Percentiles rank a stretch among this genome's conserved stretches.
Evolutionary conservation across 1,140 invertebrate species (phyloP).

Genomic region (Nixonia krombeini): DNA sequence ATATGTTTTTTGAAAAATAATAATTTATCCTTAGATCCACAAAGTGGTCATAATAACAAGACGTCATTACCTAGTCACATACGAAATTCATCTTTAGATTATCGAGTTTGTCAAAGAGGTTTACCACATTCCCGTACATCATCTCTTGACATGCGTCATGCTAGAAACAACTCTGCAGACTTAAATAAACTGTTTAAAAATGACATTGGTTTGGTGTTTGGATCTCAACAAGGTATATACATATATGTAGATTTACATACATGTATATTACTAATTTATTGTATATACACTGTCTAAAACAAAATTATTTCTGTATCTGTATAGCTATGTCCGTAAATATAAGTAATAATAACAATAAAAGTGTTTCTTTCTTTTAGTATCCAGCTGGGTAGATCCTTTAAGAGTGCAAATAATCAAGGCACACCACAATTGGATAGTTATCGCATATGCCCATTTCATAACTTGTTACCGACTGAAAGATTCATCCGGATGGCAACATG

Average conservation of each 20-base stretch:
- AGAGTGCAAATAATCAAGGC: constrained; percentile 95
- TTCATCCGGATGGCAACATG: constrained; percentile 94
- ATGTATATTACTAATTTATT: too few species aligned
- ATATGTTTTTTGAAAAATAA: too few species aligned
- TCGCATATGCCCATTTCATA: constrained; percentile 96
- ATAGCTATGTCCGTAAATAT: too few species aligned
- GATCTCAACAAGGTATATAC: constrained; percentile 74
- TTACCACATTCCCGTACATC: constrained; percentile 84
- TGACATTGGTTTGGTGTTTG: constrained; percentile 80
- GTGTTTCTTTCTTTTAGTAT: constrained; percentile 63
- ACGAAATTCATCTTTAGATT: constrained; percentile 85
- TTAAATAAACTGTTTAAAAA: constrained; percentile 82
- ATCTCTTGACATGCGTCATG: constrained; percentile 86
- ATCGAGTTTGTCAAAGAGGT: constrained; percentile 73
- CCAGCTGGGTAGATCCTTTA: constrained; percentile 85
- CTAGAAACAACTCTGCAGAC: constrained; percentile 83
- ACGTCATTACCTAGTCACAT: constrained; percentile 72
- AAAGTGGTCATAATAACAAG: constrained; percentile 48
- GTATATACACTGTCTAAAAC: too few species aligned
- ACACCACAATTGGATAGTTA: constrained; percentile 98
- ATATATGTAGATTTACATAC: not conserved
- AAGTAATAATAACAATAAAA: constrained; percentile 10
- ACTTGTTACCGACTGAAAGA: constrained; percentile 96
- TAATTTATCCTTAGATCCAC: constrained; percentile 48
- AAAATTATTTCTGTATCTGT: too few species aligned